phyloP scores from a whole-genome alignment of 2,113 vertebrate species.

The Notiomystis cincta region DNA sequence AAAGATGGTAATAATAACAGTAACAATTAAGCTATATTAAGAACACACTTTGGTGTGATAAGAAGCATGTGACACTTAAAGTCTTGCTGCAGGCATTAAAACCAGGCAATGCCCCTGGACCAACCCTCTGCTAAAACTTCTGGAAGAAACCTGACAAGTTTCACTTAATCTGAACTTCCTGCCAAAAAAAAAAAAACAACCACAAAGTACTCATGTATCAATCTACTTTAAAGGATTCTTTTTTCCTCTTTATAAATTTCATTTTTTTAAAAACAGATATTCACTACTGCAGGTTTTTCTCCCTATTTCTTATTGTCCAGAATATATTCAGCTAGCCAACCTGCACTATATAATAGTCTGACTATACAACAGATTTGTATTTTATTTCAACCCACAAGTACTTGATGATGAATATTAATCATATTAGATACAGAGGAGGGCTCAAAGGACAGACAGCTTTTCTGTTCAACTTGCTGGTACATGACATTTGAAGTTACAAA shows the following conservation, averaged over 20 bases:
- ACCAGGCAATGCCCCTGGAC: neutral
- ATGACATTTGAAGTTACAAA: neutral
- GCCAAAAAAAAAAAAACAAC: neutral
- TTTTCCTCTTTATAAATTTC: neutral
- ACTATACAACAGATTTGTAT: neutral
- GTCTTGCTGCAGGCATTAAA: neutral
- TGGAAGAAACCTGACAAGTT: neutral
- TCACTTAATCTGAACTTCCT: neutral
- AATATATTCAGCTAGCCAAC: neutral
- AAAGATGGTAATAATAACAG: slow-evolving; percentile 58
- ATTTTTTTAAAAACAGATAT: neutral
- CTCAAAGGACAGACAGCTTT: neutral
- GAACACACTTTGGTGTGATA: slow-evolving; percentile 35
- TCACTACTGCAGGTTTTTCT: neutral
- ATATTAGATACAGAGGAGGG: neutral
- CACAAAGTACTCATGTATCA: neutral
- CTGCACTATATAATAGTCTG: neutral
- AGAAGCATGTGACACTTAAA: slow-evolving; percentile 29
- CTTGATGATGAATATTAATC: neutral
- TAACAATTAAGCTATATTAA: slow-evolving; percentile 64
- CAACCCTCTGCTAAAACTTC: neutral
- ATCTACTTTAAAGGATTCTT: neutral
- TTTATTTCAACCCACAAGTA: neutral
- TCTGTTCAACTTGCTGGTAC: neutral
- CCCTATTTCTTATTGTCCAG: neutral